phyloP scores from a whole-genome alignment of 1,140 invertebrate species.

The Paralvinella palmiformis region DNA sequence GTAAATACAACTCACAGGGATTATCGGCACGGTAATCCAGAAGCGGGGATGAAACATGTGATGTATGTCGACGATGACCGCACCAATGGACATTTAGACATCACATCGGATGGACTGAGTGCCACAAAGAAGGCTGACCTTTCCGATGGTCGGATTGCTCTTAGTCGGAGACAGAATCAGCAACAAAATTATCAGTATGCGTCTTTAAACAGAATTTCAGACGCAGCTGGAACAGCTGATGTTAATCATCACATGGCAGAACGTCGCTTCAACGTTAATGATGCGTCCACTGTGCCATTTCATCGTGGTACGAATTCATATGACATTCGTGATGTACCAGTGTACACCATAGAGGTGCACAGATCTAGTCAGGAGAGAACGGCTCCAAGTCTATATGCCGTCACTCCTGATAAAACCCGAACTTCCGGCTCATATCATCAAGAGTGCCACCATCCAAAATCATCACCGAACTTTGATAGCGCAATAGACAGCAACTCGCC shows the following conservation, averaged over 20 bases:
- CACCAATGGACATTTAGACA: no score
- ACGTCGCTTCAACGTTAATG: no score
- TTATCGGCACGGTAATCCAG: neutral
- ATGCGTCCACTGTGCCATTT: neutral
- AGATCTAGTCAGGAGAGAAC: neutral
- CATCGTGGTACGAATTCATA: neutral
- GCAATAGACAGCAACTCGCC: constrained; percentile 12
- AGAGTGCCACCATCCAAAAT: neutral
- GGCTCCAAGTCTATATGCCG: no score
- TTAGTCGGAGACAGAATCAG: no score
- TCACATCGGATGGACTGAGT: no score
- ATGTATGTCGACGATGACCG: neutral
- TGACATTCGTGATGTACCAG: neutral
- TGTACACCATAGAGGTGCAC: neutral
- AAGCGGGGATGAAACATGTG: neutral
- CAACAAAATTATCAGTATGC: no score
- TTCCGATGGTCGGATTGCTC: neutral
- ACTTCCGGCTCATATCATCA: neutral
- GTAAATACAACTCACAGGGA: neutral
- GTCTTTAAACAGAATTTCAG: no score
- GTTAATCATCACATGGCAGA: no score
- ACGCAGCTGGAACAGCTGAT: no score
- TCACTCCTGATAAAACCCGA: neutral
- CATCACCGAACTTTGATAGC: constrained; percentile 9
- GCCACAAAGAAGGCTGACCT: neutral